Evolutionary conservation across 2,888 invertebrate genomes (phyloP), one percentile per base, ranked within the genome.

Genomic region (Caenorhabditis sp.): DNA sequence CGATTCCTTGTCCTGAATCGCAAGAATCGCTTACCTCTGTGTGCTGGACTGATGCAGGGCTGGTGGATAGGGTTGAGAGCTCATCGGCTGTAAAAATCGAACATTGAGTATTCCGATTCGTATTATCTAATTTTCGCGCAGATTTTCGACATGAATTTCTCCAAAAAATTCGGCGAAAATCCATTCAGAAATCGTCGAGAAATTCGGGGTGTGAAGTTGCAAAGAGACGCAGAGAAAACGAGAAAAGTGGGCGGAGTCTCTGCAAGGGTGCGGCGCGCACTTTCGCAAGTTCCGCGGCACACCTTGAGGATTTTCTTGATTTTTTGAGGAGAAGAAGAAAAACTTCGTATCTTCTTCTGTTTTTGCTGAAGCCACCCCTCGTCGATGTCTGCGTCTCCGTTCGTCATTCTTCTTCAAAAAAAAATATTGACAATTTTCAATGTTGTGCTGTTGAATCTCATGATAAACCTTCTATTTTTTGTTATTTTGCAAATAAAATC

Each of bases 391-490:
- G 79, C 79, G 63, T 54, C 54, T 68, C 54, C n/a, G n/a, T n/a
- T n/a, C n/a, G 35, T n/a, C 22, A 8, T 41, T 54, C 47, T 28
- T 44, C 69, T 69, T 76, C 76, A 76, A 76, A 76, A 59, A 73
- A 73, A 72, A 80, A 72, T 80, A 72, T 80, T 80, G 72, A 73
- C 80, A 61, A 73, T 54, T 70, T 59, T 61, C 44, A n/a, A 38
- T 47, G 38, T 38, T 38, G 38, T 38, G 38, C 12, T 6, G 6
- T 7, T 38, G 38, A 38, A 7, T 38, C 12, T 38, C 12, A 54
- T 26, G 26, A 54, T 54, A 54, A 54, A 26, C 12, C 1, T 26
- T 24, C 24, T 19, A 22, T 51, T 51, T 44, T 59, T 38, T 59
- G n/a, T n/a, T n/a, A n/a, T n/a, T n/a, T n/a, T n/a, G n/a, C n/a